Base-by-base conservation (phyloP, 2,888 invertebrate species). In the Polyploca ridens region DNA sequence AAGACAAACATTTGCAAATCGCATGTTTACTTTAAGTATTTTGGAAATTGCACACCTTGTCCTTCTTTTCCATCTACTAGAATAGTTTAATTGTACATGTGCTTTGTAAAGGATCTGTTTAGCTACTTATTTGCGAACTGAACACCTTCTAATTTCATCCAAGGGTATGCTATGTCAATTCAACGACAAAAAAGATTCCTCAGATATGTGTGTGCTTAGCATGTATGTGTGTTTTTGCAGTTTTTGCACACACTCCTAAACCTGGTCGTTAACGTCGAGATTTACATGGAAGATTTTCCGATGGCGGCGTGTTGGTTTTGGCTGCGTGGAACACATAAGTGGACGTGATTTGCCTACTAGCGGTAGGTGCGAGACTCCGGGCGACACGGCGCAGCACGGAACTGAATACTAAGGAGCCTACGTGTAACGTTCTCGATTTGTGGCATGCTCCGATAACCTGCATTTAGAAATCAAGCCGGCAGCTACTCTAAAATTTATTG, bases 381-480 rank as follows among this genome's bases (percentile, higher is more conserved):
- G 90, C 90, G 88, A 86, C 87, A 80, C 85, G 82, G 76, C 82
- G 84, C 84, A 79, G 82, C 78, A 78, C 83, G 74, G 77, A 81
- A 83, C 88, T 86, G 93, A 92, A 92, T 92, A 93, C 93, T 92
- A 92, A 91, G 86, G 86, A 92, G 91, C 84, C 81, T 81, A 86
- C 87, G 84, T 88, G 90, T 90, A 85, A 83, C 91, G 89, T 83
- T 88, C 89, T 85, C 90, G 89, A 93, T 93, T 91, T 91, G 90
- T 88, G 90, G 89, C 89, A 89, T 90, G 88, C 89, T 89, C 93
- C 90, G 93, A 94, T 94, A 93, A 93, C 93, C 93, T 90, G 90
- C 92, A 93, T 93, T 93, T 88, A 88, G 92, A 91, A 92, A 93
- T 90, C 90, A 91, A 90, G 87, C 91, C 89, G 86, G 81, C 84